Base-by-base conservation (phyloP, 2,888 invertebrate genomes). In the Macrosiphum euphorbiae region DNA sequence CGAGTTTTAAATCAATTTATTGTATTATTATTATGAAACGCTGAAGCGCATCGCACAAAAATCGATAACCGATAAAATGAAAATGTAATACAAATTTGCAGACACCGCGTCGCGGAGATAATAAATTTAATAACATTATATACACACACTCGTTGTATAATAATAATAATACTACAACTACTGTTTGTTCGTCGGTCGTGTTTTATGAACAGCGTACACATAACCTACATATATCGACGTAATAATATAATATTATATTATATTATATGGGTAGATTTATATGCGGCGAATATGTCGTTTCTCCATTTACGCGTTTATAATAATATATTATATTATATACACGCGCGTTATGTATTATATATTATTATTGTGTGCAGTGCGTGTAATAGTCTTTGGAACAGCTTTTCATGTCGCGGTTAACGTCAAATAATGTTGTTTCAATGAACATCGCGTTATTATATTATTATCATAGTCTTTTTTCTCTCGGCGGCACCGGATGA, bases 341-440 rank as follows among this genome's bases (percentile, higher is more conserved):
- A 86, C 50, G 24, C 3, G 91, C 28, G 41, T 35, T 41, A 35
- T 78, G 26, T 58, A 10, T 10, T 58, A 58, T 55, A 52, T 58
- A 78, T 78, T 67, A 78, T 55, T 20, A 78, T 35, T 78, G 78
- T 78, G 78, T 78, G 20, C 20, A 24, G 85, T 85, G 85, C 44
- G 28, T 85, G 78, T 78, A 78, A 35, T 78, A 44, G 85, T 90
- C 84, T 88, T 16, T 24, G 55, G 52, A 91, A 85, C 91, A 13
- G 85, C 84, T 91, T 91, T 85, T 90, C 50, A 24, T 41, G 4
- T 13, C n/a, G 85, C 55, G 84, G 91, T 85, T 47, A 85, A 91
- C 84, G 85, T 91, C 85, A 58, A 58, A 91, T 91, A 47, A 91
- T 85, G 44, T 91, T 91, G 85, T 91, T 85, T 55, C 52, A 55